Evolutionary conservation across 2,888 invertebrate genomes (phyloP).

Genomic region (Ellobium chinense): DNA sequence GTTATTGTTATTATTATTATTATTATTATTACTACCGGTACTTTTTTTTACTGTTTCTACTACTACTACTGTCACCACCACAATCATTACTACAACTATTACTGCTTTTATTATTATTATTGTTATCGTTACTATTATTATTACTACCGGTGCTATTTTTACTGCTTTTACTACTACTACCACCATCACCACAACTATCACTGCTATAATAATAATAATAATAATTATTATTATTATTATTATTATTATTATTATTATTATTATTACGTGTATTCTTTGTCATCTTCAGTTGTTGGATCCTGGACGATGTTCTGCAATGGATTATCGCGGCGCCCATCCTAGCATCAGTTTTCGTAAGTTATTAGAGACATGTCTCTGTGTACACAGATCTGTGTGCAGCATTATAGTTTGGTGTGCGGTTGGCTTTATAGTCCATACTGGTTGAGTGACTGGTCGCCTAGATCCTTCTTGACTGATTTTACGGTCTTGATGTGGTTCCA

Average conservation of each 20-base stretch:
- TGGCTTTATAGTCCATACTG: too few relatives aligned
- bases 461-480: too few relatives aligned
- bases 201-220: background rate
- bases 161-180: background rate
- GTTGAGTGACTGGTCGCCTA: too few relatives aligned
- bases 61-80: conserved; percentile 4
- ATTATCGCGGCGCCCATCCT: conserved; percentile 69
- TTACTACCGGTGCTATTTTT: background rate
- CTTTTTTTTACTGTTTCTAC: conserved; percentile 4
- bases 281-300: conserved; percentile 70
- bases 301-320: conserved; percentile 62
- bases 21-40: conserved; percentile 2
- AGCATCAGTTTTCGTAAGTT: conserved; percentile 64
- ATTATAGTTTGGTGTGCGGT: too few relatives aligned
- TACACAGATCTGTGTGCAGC: too few relatives aligned
- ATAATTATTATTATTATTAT: background rate
- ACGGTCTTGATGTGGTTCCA: too few relatives aligned
- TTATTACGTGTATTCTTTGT: background rate
- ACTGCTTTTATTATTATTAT: background rate
- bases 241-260: background rate
- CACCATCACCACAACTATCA: background rate
- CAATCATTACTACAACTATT: background rate
- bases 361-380: too few relatives aligned
- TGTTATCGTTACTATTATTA: background rate
- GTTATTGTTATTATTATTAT: too few relatives aligned